These are phyloP conservation scores for Melopsittacus undulatus DNA, from an alignment of 2,797 vertebrate species.

Conservation along the genomic window DNA sequence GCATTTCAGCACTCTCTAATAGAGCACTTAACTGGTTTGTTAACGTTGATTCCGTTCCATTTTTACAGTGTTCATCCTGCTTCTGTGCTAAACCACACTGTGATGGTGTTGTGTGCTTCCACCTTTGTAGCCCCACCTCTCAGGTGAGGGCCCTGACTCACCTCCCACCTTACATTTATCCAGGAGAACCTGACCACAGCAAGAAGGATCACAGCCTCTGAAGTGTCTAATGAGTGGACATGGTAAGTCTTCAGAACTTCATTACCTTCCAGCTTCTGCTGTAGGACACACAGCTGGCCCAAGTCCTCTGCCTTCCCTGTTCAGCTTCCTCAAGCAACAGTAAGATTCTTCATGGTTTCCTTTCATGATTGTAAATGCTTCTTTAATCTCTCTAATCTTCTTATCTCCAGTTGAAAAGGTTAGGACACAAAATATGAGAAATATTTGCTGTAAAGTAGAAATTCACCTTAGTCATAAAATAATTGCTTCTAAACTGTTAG, in stretches of 20 bases:
- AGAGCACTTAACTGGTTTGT: neutral
- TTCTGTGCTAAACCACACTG: neutral
- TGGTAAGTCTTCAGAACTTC: neutral
- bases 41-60: neutral
- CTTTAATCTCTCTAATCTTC: neutral
- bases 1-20: neutral
- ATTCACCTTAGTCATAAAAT: conserved; percentile 52
- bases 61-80: neutral
- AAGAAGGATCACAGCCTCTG: accelerated
- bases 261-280: neutral
- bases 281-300: neutral
- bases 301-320: accelerated
- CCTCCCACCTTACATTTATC: neutral
- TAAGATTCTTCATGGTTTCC: neutral
- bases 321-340: neutral
- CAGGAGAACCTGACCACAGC: neutral
- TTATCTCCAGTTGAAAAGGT: neutral
- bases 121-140: neutral
- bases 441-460: conserved; percentile 26
- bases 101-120: neutral
- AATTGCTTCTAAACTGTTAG: conserved; percentile 56
- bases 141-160: too few species aligned
- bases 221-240: neutral
- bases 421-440: neutral
- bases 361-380: neutral